A percentile compares a stretch with the other conserved stretches of the same genome.
Evolutionary conservation across 2,113 vertebrate species (phyloP).

Genomic region (Phalacrocorax aristotelis): DNA sequence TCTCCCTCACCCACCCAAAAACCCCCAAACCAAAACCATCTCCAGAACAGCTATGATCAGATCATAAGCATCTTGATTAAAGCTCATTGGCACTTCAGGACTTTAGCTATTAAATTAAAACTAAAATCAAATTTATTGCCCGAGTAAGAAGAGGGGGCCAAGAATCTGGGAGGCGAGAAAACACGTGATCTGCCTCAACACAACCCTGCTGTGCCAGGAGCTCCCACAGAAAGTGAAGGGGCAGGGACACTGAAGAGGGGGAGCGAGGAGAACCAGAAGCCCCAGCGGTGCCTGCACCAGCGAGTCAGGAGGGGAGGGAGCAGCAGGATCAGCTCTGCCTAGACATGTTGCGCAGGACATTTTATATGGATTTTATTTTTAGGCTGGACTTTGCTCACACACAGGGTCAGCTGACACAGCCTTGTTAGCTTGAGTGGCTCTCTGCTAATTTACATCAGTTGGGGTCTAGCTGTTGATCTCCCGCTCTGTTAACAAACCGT

Average conservation of each 20-base stretch:
- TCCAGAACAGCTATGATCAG: not conserved
- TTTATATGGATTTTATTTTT: not conserved
- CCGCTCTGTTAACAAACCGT: not conserved
- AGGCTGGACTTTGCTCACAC: not conserved
- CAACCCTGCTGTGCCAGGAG: not conserved
- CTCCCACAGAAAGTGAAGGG: not conserved
- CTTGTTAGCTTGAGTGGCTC: not conserved
- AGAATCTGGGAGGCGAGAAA: not conserved
- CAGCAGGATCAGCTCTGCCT: not conserved
- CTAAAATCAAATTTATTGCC: not conserved
- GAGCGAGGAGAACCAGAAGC: not conserved
- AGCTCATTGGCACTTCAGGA: not conserved
- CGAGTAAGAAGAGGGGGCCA: not conserved
- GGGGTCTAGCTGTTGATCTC: not conserved
- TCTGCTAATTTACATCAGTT: not conserved
- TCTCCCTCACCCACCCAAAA: not conserved
- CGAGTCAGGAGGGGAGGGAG: not conserved
- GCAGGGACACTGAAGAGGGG: not conserved
- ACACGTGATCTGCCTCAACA: not conserved
- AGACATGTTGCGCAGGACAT: not conserved
- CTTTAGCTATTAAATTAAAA: not conserved
- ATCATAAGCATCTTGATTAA: not conserved
- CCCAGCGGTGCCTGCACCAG: accelerated
- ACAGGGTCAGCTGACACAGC: not conserved
- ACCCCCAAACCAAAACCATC: not conserved